Conservation (phyloP, 53 echinoderm and acorn worm genomes). For the Mesocentrotus franciscanus region DNA sequence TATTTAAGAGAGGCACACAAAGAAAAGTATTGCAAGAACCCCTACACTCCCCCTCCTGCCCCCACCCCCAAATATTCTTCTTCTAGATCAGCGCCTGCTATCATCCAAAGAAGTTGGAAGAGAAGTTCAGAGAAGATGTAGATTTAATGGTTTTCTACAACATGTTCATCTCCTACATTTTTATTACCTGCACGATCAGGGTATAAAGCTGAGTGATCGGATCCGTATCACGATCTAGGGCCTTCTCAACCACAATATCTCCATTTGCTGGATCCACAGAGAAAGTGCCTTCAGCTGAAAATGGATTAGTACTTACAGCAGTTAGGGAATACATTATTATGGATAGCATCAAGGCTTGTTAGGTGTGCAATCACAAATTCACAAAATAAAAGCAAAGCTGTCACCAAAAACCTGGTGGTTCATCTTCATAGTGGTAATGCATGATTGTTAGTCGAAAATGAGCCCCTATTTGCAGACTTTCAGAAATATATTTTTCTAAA, state of each 20-base stretch:
- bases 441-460: no score
- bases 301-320: background rate
- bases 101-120: no score
- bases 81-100: no score
- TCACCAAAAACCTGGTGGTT: background rate
- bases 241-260: slow-evolving; percentile 48
- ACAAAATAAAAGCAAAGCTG: background rate
- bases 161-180: background rate
- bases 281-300: slow-evolving; percentile 70
- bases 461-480: no score
- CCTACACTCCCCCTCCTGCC: no score
- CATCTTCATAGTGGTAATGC: no score
- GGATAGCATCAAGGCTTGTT: background rate
- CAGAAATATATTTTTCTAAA: no score
- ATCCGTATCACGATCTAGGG: slow-evolving; percentile 67
- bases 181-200: slow-evolving; percentile 69
- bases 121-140: no score
- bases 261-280: slow-evolving; percentile 60
- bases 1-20: no score
- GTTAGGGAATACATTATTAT: background rate
- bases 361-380: background rate
- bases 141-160: no score
- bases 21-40: no score
- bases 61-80: no score
- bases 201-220: slow-evolving; percentile 51